phyloP scores from a whole-genome alignment of 2,888 invertebrate genomes.

The Chrysopilus asiliformis region DNA sequence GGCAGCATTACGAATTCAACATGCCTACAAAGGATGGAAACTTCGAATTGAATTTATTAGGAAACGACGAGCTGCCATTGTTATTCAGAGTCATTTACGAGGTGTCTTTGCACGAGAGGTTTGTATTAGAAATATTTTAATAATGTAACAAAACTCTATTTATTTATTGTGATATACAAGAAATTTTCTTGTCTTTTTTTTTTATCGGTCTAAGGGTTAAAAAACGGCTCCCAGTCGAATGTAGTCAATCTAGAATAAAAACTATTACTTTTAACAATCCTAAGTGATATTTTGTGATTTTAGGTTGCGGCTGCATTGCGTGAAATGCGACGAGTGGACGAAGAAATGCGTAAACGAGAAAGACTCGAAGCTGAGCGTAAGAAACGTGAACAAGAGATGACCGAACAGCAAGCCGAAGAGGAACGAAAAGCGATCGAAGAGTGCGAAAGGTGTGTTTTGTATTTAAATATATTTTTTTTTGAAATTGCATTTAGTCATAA shows the following conservation, averaged over 20 bases:
- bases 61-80: slow-evolving; percentile 68
- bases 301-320: slow-evolving; percentile 64
- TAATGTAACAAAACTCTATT: neutral
- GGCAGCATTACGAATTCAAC: slow-evolving; percentile 64
- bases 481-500: no score
- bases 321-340: slow-evolving; percentile 76
- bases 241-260: no score
- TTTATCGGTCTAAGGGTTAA: no score
- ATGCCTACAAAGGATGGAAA: slow-evolving; percentile 76
- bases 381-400: slow-evolving; percentile 44
- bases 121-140: slow-evolving; percentile 2
- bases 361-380: slow-evolving; percentile 54
- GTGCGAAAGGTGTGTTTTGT: slow-evolving; percentile 44
- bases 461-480: no score
- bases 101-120: slow-evolving; percentile 86
- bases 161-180: no score
- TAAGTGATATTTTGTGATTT: neutral
- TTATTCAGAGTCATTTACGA: slow-evolving; percentile 72
- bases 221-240: no score
- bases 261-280: neutral
- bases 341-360: slow-evolving; percentile 71
- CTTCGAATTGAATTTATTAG: slow-evolving; percentile 66
- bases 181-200: slow-evolving; percentile 2
- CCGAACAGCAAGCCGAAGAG: slow-evolving; percentile 31
- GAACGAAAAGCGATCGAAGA: slow-evolving; percentile 47